Base-by-base conservation (phyloP, 2,113 vertebrate genomes). In the Colius striatus region DNA sequence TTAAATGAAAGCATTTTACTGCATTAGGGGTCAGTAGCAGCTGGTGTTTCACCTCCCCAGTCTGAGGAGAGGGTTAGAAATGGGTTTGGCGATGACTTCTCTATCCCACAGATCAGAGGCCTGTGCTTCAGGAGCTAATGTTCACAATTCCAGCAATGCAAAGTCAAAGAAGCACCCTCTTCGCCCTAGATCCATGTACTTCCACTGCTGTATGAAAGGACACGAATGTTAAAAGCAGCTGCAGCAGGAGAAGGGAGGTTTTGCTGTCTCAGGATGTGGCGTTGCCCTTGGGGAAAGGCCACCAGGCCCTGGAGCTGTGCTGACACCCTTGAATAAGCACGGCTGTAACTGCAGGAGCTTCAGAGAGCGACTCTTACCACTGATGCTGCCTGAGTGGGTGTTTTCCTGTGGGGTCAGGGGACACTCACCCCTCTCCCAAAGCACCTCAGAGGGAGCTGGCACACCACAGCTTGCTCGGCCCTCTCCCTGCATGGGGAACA, bases 211-310 rank as follows among this genome's bases (percentile, higher is more conserved):
- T 21, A 41, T 41, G 22, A n/a, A 30, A 58, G 23, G 38, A n/a
- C 18, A 36, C 8, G 2, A 1, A n/a, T 36, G 25, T 34, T 4
- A 70, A 73, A 81, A 41, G 21, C 19, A 22, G 5, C 8, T 58
- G 43, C 45, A 72, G 25, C 38, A 41, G 75, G 13, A 74, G 58
- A 55, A 26, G 10, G 36, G 47, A 32, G 5, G 16, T 83, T 55
- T 41, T 82, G 19, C 15, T 0, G 0, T 2, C 71, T 58, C 25
- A 47, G 30, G 0, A 0, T 36, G 18, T 47, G 45, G 76, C 9
- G 2, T 16, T 54, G 61, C 11, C 62, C 21, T 22, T 2, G 1
- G 23, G 8, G 16, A 67, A 78, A 57, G 32, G 29, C 25, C 62
- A 58, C 21, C 25, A 62, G 41, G 43, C 1, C 1, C 65, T 7